Conservation (phyloP, 2,888 invertebrate species). For the Drepanosiphum platanoidis region DNA sequence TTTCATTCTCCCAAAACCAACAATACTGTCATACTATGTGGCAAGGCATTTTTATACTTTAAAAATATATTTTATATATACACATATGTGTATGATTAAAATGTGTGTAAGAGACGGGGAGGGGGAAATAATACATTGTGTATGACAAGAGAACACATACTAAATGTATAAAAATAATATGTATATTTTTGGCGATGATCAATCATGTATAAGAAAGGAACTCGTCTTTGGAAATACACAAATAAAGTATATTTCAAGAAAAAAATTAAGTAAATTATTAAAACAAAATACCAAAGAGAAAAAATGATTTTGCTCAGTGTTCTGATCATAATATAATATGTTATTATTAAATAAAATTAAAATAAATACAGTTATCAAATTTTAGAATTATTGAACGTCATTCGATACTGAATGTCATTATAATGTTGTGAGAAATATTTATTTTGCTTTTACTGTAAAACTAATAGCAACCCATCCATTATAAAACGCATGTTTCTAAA, state of each 20-base stretch:
- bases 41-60: background rate
- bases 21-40: slow-evolving; percentile 1
- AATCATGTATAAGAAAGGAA: background rate
- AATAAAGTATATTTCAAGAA: background rate
- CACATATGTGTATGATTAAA: too few species aligned
- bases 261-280: too few species aligned
- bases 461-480: too few species aligned
- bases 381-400: too few species aligned
- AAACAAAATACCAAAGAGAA: background rate
- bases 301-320: too few species aligned
- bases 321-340: too few species aligned
- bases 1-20: slow-evolving; percentile 12
- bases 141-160: background rate
- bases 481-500: too few species aligned
- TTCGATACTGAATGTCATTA: too few species aligned
- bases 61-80: background rate
- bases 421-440: too few species aligned
- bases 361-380: too few species aligned
- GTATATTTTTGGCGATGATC: background rate
- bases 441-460: too few species aligned
- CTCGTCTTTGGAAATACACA: background rate
- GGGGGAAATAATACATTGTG: background rate
- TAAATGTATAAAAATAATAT: background rate
- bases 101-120: background rate
- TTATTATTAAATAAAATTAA: too few species aligned